Conservation (phyloP, 2,797 vertebrate species). For the Labroides dimidiatus region DNA sequence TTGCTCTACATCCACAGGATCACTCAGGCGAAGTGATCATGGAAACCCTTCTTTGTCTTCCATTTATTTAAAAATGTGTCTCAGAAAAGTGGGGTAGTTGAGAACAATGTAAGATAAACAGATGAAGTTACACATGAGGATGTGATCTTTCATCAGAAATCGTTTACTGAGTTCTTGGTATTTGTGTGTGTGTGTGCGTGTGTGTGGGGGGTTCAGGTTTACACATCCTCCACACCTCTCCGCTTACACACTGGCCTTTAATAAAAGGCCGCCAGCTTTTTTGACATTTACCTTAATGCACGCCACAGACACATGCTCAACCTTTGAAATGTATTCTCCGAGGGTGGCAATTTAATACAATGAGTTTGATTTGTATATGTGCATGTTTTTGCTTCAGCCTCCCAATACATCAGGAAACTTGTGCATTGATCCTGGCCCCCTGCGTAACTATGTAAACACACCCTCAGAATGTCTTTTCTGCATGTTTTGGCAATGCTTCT, state of each 20-base stretch:
- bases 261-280: conserved; percentile 61
- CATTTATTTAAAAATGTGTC: conserved; percentile 52
- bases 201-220: conserved; percentile 15
- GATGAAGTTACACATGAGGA: conserved; percentile 39
- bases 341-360: conserved; percentile 40
- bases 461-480: conserved; percentile 80
- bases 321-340: conserved; percentile 54
- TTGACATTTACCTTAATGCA: conserved; percentile 46
- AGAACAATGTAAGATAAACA: conserved; percentile 54
- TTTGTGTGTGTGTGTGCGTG: conserved; percentile 11
- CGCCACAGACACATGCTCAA: conserved; percentile 55
- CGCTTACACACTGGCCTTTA: conserved; percentile 42
- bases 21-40: conserved; percentile 57
- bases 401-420: conserved; percentile 60
- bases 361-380: conserved; percentile 75
- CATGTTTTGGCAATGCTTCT: conserved; percentile 82
- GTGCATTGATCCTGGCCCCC: conserved; percentile 69
- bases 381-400: conserved; percentile 79
- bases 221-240: conserved; percentile 26
- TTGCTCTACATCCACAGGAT: conserved; percentile 53
- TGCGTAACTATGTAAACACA: conserved; percentile 68
- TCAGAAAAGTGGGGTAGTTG: conserved; percentile 35
- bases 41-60: conserved; percentile 72
- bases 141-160: conserved; percentile 18
- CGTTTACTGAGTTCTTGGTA: conserved; percentile 36